Evolutionary conservation across 2,888 invertebrate species (phyloP).

Genomic region (Gandaritis pyraliata): DNA sequence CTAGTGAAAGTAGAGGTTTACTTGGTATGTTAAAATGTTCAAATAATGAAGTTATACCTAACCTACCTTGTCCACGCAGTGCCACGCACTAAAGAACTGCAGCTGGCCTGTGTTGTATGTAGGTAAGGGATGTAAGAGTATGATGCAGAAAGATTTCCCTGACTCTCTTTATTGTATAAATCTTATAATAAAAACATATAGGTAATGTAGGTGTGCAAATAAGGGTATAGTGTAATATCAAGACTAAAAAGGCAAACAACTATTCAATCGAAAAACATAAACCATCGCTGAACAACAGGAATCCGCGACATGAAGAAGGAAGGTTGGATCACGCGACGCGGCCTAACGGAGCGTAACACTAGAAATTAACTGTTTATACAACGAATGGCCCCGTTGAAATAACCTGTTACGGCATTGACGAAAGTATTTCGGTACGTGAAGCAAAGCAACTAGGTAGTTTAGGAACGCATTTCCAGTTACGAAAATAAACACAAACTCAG

Average conservation of each 20-base stretch:
- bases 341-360: conserved; percentile 78
- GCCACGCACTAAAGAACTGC: not conserved
- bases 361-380: conserved; percentile 81
- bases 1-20: conserved; percentile 5
- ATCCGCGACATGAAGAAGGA: conserved; percentile 71
- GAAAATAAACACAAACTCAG: conserved; percentile 31
- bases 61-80: too few relatives aligned
- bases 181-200: too few relatives aligned
- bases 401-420: conserved; percentile 70
- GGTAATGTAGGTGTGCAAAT: too few relatives aligned
- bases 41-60: too few relatives aligned
- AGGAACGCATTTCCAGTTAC: conserved; percentile 42
- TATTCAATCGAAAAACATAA: conserved; percentile 36
- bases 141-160: too few relatives aligned
- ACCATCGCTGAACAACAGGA: conserved; percentile 50
- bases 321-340: conserved; percentile 74
- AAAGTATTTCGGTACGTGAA: conserved; percentile 61
- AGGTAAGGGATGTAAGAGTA: not conserved
- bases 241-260: conserved; percentile 20
- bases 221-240: conserved; percentile 14
- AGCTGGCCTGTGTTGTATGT: not conserved
- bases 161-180: too few relatives aligned
- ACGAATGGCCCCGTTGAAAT: conserved; percentile 61
- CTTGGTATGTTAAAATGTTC: too few relatives aligned
- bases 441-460: conserved; percentile 36